A percentile compares a stretch with the other conserved stretches of the same genome.
phyloP scores from a whole-genome alignment of 1,140 invertebrate genomes.

The Euura saliciscinereae region DNA sequence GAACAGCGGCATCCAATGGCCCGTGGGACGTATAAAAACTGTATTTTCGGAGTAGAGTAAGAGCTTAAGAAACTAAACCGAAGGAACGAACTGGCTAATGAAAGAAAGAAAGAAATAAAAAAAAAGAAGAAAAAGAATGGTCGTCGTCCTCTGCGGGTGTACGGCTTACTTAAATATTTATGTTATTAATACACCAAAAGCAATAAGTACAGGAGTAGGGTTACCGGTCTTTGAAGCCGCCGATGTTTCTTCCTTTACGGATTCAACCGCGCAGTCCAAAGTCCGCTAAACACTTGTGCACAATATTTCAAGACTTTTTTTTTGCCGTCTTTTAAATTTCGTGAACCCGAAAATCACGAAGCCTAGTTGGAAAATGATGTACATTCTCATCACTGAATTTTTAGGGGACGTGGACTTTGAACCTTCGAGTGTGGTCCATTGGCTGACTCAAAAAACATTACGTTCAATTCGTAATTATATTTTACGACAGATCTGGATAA shows the following conservation, averaged over 20 bases:
- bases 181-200: constrained; percentile 7
- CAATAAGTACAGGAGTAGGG: background rate
- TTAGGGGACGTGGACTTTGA: too few relatives aligned
- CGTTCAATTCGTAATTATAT: too few relatives aligned
- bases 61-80: background rate
- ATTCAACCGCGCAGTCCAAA: too few relatives aligned
- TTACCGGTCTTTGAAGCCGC: constrained; percentile 1
- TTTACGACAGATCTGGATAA: too few relatives aligned
- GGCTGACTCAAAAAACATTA: too few relatives aligned
- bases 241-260: background rate
- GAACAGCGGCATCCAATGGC: background rate
- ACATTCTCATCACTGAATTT: too few relatives aligned
- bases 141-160: background rate
- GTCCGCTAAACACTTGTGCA: background rate
- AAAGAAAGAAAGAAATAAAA: background rate
- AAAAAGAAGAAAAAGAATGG: background rate
- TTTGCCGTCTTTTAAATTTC: too few relatives aligned
- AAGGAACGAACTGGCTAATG: background rate
- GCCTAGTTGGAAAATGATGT: too few relatives aligned
- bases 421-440: too few relatives aligned
- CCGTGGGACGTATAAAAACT: background rate
- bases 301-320: background rate
- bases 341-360: too few relatives aligned
- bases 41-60: background rate
- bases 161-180: constrained; percentile 7